Evolutionary conservation across 2,113 vertebrate genomes (phyloP).

Genomic region (Oxyruncus cristatus): DNA sequence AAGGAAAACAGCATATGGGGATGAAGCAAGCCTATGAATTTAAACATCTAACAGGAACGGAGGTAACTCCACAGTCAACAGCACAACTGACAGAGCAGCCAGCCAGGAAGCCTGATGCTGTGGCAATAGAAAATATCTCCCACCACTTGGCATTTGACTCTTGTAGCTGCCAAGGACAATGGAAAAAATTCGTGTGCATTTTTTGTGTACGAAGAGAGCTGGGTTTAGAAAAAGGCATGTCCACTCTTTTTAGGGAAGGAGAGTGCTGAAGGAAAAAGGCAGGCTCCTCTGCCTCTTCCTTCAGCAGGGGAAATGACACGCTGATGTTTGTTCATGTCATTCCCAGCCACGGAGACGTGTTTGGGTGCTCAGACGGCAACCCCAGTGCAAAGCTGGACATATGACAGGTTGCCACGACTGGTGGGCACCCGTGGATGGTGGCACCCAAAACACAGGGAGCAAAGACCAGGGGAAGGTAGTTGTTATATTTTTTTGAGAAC

Average conservation of each 20-base stretch:
- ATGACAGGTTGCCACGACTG: fast-evolving
- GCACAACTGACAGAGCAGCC: not conserved
- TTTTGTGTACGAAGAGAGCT: not conserved
- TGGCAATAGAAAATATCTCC: constrained; percentile 27
- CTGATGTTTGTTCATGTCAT: not conserved
- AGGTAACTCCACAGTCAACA: not conserved
- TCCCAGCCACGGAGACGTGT: not conserved
- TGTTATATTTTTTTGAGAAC: not conserved
- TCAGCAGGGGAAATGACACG: not conserved
- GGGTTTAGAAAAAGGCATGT: not conserved
- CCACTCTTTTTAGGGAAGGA: not conserved
- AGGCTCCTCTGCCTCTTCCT: not conserved
- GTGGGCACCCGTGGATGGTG: not conserved
- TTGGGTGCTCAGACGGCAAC: not conserved
- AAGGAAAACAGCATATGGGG: not conserved
- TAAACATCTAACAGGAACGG: not conserved
- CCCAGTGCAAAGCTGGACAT: not conserved
- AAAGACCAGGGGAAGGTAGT: not conserved
- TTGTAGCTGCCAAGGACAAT: constrained; percentile 31
- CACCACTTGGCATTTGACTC: constrained; percentile 33
- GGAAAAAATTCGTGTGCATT: not conserved
- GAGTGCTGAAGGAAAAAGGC: not conserved
- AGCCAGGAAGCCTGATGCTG: constrained; percentile 21
- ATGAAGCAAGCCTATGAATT: not conserved
- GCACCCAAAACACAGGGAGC: fast-evolving